Evolutionary conservation across 2,113 vertebrate species (phyloP), one percentile per base, ranked within the genome.

Genomic region (Rhea pennata): DNA sequence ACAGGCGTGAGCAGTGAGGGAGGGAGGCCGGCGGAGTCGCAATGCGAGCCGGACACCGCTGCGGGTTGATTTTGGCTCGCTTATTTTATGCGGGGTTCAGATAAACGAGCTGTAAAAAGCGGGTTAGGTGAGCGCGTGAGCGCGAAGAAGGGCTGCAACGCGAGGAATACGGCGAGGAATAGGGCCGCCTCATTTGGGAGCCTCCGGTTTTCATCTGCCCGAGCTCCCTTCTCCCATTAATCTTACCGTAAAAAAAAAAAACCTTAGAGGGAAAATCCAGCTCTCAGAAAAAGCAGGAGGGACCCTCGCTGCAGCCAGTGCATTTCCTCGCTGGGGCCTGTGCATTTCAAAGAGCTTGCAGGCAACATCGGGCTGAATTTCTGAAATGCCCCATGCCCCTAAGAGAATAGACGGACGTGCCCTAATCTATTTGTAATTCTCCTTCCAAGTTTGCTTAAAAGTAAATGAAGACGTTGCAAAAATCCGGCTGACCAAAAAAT

Each of bases 371-470:
- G 36, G 12, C 53, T 58, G 62, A 46, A 71, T 92, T 90, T 78
- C 73, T 92, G 73, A 85, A 88, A 73, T 5, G 13, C 29, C 46
- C 40, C 5, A 0, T 71, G 59, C 61, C 58, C 71, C 70, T 84
- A 66, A 91, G 65, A 91, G 8, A 81, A 44, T 59, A 72, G 67
- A 59, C 67, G 42, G 61, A 71, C 0, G 1, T 94, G 70, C 40
- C 12, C 44, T 77, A 56, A 69, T 81, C 51, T 81, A 53, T 74
- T 87, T 82, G 76, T 69, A 92, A 78, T 87, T 94, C 39, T 92
- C 15, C 65, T 87, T 87, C 90, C 88, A 44, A 91, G 44, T 94
- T 97, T 94, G 80, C 66, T 94, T 88, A 62, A 88, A 95, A 92
- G 70, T 92, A 89, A 88, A 93, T 84, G 29, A 79, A 95, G 73